Percentiles rank a stretch among this genome's conserved stretches.
Conservation (phyloP, 2,113 vertebrate species). For the Dromiciops gliroides region DNA sequence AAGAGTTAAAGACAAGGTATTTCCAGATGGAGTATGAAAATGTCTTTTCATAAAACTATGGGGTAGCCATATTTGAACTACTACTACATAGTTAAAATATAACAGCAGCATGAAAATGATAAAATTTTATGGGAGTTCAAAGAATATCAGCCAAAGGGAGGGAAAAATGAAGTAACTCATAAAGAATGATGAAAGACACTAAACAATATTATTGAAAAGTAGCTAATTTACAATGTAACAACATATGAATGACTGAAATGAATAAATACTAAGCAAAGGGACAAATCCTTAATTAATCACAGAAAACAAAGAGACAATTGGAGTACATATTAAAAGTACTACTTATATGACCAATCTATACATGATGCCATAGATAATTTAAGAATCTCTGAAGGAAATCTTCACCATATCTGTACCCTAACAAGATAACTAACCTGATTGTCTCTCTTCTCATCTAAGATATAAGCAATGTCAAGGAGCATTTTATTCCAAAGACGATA, state of each 20-base stretch:
- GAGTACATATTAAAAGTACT: constrained; percentile 54
- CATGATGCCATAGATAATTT: constrained; percentile 34
- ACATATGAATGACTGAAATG: constrained; percentile 56
- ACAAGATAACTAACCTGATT: constrained; percentile 73
- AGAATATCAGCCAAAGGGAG: not conserved
- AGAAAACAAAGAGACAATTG: constrained; percentile 41
- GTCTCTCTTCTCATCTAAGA: constrained; percentile 77
- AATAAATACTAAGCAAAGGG: constrained; percentile 55
- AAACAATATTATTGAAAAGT: constrained; percentile 53
- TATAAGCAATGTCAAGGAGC: constrained; percentile 72
- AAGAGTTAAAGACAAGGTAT: not conserved
- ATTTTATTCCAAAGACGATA: constrained; percentile 77
- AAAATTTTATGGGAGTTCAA: constrained; percentile 22
- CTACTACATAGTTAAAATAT: constrained; percentile 4
- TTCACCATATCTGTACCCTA: constrained; percentile 67
- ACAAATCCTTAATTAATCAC: constrained; percentile 34
- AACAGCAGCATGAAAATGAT: constrained; percentile 10
- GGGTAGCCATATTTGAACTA: not conserved
- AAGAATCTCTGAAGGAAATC: constrained; percentile 49
- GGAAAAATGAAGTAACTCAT: not conserved
- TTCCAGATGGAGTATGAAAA: not conserved
- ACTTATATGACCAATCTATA: constrained; percentile 52
- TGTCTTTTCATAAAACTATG: not conserved
- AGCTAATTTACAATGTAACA: not conserved
- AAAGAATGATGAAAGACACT: constrained; percentile 35